Conservation (phyloP, 2,113 vertebrate species). For the Dipodomys stephensi region DNA sequence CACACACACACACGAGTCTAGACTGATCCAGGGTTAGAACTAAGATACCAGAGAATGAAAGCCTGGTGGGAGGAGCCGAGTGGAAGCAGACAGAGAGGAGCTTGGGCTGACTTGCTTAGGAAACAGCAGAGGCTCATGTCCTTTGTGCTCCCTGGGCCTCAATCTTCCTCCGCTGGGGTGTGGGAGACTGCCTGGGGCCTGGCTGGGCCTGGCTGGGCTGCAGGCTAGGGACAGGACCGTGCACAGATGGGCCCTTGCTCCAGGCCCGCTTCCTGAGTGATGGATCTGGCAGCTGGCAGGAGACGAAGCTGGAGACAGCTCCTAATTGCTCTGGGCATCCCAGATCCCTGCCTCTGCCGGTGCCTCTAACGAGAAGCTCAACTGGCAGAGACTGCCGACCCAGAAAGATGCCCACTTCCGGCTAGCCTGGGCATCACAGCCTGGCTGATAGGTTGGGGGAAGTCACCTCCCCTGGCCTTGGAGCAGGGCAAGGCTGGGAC, state of each 20-base stretch:
- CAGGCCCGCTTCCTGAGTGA: constrained; percentile 13
- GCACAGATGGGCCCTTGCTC: neutral
- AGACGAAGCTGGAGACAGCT: constrained; percentile 1
- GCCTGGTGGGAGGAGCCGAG: neutral
- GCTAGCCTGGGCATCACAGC: rapidly evolving
- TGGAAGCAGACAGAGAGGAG: neutral
- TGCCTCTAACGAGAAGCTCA: neutral
- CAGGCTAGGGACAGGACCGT: neutral
- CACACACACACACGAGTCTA: too few species aligned
- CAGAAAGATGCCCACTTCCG: neutral
- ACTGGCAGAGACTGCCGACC: neutral
- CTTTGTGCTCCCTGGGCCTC: neutral
- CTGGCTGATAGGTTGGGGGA: too few species aligned
- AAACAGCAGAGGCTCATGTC: neutral
- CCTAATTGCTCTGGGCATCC: constrained; percentile 66
- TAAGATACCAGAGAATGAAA: neutral
- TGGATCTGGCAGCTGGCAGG: constrained; percentile 59
- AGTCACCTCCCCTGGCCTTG: neutral
- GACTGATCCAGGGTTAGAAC: neutral
- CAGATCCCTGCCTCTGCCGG: constrained; percentile 28
- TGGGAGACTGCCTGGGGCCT: neutral
- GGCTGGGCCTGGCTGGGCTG: neutral
- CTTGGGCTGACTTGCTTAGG: neutral
- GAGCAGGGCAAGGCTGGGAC: neutral
- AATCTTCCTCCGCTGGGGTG: neutral